A percentile compares a stretch with the other conserved stretches of the same genome.
phyloP scores from a whole-genome alignment of 2,113 vertebrate genomes.

The Psilopsiagon aurifrons region DNA sequence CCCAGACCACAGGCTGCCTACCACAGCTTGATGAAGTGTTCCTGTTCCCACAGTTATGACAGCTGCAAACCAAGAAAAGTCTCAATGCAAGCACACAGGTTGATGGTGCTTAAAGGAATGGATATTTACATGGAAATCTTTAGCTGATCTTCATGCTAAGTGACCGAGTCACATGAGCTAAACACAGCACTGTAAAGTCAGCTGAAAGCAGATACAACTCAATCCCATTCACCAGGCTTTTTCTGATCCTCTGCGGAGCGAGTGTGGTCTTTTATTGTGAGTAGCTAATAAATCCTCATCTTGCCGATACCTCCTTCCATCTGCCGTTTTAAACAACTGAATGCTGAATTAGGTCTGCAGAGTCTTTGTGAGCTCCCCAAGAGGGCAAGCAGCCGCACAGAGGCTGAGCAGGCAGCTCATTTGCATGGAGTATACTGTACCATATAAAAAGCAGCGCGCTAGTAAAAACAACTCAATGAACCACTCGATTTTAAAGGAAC shows the following conservation, averaged over 20 bases:
- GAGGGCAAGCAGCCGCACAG: conserved; percentile 55
- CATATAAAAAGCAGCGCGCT: conserved; percentile 37
- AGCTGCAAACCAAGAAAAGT: conserved; percentile 54
- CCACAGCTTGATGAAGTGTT: conserved; percentile 9
- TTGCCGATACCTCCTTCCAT: conserved; percentile 70
- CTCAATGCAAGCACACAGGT: conserved; percentile 12
- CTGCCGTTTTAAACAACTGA: conserved; percentile 71
- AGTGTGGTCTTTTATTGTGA: conserved; percentile 65
- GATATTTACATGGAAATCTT: conserved; percentile 66
- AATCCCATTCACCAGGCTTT: conserved; percentile 56
- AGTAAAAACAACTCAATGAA: conserved; percentile 52
- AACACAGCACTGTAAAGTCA: conserved; percentile 57
- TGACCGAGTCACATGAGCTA: conserved; percentile 55
- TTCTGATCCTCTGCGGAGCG: conserved; percentile 60
- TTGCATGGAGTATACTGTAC: conserved; percentile 69
- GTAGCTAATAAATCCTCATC: conserved; percentile 69
- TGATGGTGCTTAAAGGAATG: conserved; percentile 25
- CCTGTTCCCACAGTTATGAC: conserved; percentile 38
- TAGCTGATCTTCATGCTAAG: conserved; percentile 55
- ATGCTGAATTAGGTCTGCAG: conserved; percentile 61
- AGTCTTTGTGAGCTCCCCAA: conserved; percentile 70
- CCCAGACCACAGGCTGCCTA: conserved; percentile 4
- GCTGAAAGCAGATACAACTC: conserved; percentile 64
- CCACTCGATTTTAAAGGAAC: conserved; percentile 70
- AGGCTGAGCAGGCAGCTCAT: conserved; percentile 66